phyloP scores from a whole-genome alignment of 2,888 invertebrate genomes.

The Xanthorhoe designata region DNA sequence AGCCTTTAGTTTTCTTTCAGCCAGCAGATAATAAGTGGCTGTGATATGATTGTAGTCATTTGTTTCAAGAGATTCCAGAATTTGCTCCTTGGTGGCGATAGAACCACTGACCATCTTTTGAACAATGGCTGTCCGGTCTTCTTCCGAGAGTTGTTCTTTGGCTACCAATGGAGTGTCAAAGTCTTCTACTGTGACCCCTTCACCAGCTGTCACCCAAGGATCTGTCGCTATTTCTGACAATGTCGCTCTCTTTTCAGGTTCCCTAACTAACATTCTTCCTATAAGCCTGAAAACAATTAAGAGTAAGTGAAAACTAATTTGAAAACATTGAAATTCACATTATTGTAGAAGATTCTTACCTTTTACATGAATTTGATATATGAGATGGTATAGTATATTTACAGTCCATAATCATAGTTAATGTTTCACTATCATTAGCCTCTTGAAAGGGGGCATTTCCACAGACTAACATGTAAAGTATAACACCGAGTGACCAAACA shows the following conservation, averaged over 20 bases:
- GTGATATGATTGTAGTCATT: constrained; percentile 99
- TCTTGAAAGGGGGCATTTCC: constrained; percentile 99
- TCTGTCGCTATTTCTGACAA: constrained; percentile 95
- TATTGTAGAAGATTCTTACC: constrained; percentile 72
- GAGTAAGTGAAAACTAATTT: not conserved
- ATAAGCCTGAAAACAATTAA: constrained; percentile 88
- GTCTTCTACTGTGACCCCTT: constrained; percentile 83
- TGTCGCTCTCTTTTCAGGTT: constrained; percentile 95
- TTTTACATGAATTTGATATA: constrained; percentile 94
- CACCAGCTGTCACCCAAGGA: constrained; percentile 91
- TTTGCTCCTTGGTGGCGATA: constrained; percentile 97
- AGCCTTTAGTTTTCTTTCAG: constrained; percentile 95
- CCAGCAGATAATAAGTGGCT: constrained; percentile 98
- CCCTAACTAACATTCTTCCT: constrained; percentile 95
- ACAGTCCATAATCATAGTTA: constrained; percentile 99
- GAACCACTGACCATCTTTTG: constrained; percentile 98
- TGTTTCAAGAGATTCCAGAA: constrained; percentile 96
- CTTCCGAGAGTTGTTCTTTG: constrained; percentile 95
- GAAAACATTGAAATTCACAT: constrained; percentile 5
- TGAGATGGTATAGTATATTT: constrained; percentile 97
- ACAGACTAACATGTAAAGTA: constrained; percentile 99
- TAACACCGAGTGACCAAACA: constrained; percentile 99
- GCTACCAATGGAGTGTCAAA: constrained; percentile 93
- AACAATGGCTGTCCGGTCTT: constrained; percentile 95
- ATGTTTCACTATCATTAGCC: constrained; percentile 99